Base-by-base conservation (phyloP, 2,888 invertebrate genomes). In the Cyaniris semiargus region DNA sequence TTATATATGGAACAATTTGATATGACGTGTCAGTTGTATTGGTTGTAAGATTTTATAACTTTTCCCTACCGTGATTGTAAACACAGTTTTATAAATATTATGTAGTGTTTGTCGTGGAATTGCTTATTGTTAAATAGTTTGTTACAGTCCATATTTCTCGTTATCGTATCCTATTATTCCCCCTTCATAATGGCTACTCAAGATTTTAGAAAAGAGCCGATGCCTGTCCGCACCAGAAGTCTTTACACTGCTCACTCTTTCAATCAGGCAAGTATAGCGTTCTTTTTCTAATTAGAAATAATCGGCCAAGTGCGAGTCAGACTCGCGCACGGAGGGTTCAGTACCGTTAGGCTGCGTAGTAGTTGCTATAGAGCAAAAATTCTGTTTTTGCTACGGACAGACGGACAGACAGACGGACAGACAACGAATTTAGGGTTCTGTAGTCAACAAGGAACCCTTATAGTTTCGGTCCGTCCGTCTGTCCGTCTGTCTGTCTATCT, bases 241-340 rank as follows among this genome's bases (percentile, higher is more conserved):
- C 95, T 96, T 77, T 96, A 96, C 84, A 95, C 96, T 74, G 95
- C 96, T 78, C 96, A 95, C 86, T 96, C 96, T 74, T 96, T 95
- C 86, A 93, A 94, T 83, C 94, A 94, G 92, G 94, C 18, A 53
- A 53, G 44, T 44, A 44, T 93, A 81, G 81, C 66, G 56, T 8
- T 56, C 48, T 70, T 44, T 44, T 56, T 34, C 34, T 7, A 34
- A 34, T 34, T 34, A 34, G 34, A 34, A 34, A 34, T 34, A 34
- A 34, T 34, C 34, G 34, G 34, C 34, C 6, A 34, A 34, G 34
- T 27, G 27, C 27, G 27, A 1, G 27, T 27, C 27, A 3, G 27
- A 27, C 27, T 27, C 3, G 27, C 27, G 27, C 27, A 27, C 27
- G 3, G 3, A 27, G 27, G 27, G 27, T 27, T 27, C 27, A n/a